Evolutionary conservation across 2,797 vertebrate genomes (phyloP), one percentile per base, ranked within the genome.

Genomic region (Ispidina lecontei): DNA sequence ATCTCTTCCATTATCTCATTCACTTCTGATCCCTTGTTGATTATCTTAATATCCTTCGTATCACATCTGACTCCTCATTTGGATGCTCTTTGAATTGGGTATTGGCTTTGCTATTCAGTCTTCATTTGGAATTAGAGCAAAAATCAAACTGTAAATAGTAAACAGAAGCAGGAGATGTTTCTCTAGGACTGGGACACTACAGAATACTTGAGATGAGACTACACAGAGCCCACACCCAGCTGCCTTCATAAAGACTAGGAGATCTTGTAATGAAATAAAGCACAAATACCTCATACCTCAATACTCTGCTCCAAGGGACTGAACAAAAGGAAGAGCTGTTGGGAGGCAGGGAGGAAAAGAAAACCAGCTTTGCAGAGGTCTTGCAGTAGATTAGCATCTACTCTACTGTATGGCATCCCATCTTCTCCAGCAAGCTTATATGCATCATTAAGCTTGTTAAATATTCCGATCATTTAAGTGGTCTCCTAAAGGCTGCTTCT

Each of bases 201-300:
- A 26, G 25, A 11, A 13, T 82, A 41, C 63, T 4, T 43, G 33
- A 19, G 79, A 31, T 60, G 20, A 28, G 14, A 26, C 25, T 28
- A 4, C 51, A 47, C 49, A 29, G 5, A 29, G 5, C 17, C 0
- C 0, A 5, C 6, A 43, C 23, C 5, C 3, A 0, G 5, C 54
- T 79, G 63, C 28, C 12, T 44, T 87, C 44, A 52, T 64, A 60
- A 60, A 74, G 12, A 6, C 14, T 21, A 31, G 41, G 44, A 79
- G 56, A 37, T 51, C 17, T 29, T 20, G 68, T 47, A 15, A 16
- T 19, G 6, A 72, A 72, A 55, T 41, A 46, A 44, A 22, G 17
- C 23, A 71, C 54, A 80, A 49, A 68, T 14, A 28, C 26, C 31
- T 74, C 0, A 3, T 13, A 56, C 54, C 67, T 21, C 19, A 35